phyloP scores from a whole-genome alignment of 2,113 vertebrate species.

The Passer montanus region DNA sequence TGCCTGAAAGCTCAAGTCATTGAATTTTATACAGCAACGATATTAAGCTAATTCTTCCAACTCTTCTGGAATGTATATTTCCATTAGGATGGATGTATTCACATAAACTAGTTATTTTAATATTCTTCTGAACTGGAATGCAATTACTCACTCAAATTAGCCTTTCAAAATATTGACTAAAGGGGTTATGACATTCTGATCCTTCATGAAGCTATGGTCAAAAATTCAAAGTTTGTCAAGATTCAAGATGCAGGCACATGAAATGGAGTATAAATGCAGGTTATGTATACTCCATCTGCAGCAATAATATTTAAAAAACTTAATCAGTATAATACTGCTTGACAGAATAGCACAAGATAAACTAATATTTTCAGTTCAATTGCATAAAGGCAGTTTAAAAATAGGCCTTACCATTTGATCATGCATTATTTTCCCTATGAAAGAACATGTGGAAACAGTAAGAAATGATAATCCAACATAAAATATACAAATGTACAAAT shows the following conservation, averaged over 20 bases:
- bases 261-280: conserved; percentile 59
- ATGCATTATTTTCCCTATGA: conserved; percentile 37
- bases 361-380: conserved; percentile 59
- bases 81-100: conserved; percentile 52
- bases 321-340: conserved; percentile 64
- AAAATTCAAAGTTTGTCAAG: conserved; percentile 39
- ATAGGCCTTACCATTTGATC: conserved; percentile 46
- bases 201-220: conserved; percentile 34
- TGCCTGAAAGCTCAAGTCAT: conserved; percentile 51
- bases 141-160: conserved; percentile 61
- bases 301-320: conserved; percentile 45
- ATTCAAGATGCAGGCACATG: conserved; percentile 5
- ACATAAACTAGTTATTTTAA: conserved; percentile 48
- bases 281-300: conserved; percentile 51
- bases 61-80: conserved; percentile 57
- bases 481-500: conserved; percentile 32
- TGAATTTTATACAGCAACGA: conserved; percentile 38
- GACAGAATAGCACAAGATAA: conserved; percentile 53
- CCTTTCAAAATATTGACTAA: conserved; percentile 60
- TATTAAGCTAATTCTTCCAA: conserved; percentile 55
- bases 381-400: conserved; percentile 57
- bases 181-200: conserved; percentile 47
- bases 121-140: conserved; percentile 59
- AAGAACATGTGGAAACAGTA: conserved; percentile 58
- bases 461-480: conserved; percentile 49